Percentiles rank a stretch among this genome's conserved stretches.
Conservation (phyloP, 2,888 invertebrate species). For the Hemistola chrysoprasaria region DNA sequence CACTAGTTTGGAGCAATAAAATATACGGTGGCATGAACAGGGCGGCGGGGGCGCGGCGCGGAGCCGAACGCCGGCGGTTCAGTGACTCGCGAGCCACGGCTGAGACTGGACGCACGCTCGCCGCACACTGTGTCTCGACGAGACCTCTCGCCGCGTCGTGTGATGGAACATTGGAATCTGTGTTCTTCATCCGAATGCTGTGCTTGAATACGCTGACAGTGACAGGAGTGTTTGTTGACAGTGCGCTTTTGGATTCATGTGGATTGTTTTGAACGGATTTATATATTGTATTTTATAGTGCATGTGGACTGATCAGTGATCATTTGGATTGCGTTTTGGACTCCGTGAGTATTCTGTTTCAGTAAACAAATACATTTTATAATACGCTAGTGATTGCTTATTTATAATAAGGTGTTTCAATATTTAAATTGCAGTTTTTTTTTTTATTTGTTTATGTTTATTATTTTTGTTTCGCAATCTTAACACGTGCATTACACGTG, state of each 20-base stretch:
- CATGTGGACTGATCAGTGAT: conserved; percentile 67
- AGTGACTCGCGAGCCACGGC: conserved; percentile 69
- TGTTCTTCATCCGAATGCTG: conserved; percentile 36
- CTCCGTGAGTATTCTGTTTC: conserved; percentile 52
- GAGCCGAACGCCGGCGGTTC: conserved; percentile 50
- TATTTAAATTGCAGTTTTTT: too few species aligned
- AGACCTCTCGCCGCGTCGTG: conserved; percentile 32
- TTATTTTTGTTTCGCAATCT: conserved; percentile 11
- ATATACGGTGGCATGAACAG: conserved; percentile 49
- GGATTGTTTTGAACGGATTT: conserved; percentile 39
- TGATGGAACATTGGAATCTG: conserved; percentile 49
- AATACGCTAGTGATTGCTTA: too few species aligned
- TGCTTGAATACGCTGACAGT: conserved; percentile 59
- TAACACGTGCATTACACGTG: conserved; percentile 13
- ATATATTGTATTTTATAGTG: conserved; percentile 45
- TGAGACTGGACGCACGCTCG: conserved; percentile 46
- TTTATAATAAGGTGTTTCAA: too few species aligned
- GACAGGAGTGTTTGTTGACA: conserved; percentile 59
- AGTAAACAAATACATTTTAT: conserved; percentile 9
- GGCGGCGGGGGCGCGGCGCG: conserved; percentile 52
- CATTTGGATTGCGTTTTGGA: conserved; percentile 79
- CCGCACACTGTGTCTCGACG: conserved; percentile 29
- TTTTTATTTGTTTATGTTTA: conserved; percentile 17
- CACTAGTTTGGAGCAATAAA: conserved; percentile 57
- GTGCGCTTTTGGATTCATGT: conserved; percentile 33